Conservation (phyloP, 2,113 vertebrate species). For the pig (Sus scrofa) region T2T-Sscrofa CM000826.6:91014501-91015000, state of each 20-base stretch:
- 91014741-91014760: no score
- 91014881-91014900: neutral
- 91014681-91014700: no score
- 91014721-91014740: no score
- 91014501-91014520: neutral
- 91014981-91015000: neutral
- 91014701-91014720: no score
- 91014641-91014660: no score
- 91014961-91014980: neutral
- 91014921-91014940: neutral
- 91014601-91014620: no score
- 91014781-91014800: no score
- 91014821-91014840: no score
- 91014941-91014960: neutral
- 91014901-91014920: neutral
- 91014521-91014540: neutral
- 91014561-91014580: neutral
- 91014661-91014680: no score
- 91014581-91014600: neutral
- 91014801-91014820: no score
- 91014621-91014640: no score
- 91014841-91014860: neutral
- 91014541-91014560: neutral
- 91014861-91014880: neutral
- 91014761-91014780: no score